Percentiles rank a stretch among this genome's conserved stretches.
Evolutionary conservation across 30 jellyfish, hydroid and myxozoan genomes (phyloP).

Genomic region (Catostylus mosaicus): DNA sequence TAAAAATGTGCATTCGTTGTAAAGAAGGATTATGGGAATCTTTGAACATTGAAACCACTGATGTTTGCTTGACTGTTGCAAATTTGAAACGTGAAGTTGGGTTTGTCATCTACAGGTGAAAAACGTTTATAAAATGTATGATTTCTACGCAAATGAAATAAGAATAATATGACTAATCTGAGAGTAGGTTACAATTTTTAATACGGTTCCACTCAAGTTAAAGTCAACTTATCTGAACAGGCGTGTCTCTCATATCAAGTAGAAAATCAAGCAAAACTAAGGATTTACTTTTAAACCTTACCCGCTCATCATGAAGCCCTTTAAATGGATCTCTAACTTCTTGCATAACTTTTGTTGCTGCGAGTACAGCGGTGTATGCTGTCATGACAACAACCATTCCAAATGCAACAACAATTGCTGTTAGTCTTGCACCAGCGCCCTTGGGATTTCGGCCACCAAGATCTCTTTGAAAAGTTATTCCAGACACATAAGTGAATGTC

Average conservation of each 20-base stretch:
- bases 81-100: constrained; percentile 82
- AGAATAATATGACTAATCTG: no score
- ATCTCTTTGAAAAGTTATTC: constrained; percentile 89
- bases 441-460: constrained; percentile 88
- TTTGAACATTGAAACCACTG: constrained; percentile 65
- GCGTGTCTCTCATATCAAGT: no score
- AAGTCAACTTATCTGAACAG: no score
- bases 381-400: constrained; percentile 94
- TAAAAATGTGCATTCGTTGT: constrained; percentile 70
- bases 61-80: constrained; percentile 67
- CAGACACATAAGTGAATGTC: constrained; percentile 79
- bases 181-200: no score
- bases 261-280: no score
- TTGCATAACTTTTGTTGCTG: constrained; percentile 74
- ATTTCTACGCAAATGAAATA: no score
- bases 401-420: constrained; percentile 82
- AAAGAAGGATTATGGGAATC: constrained; percentile 46
- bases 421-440: constrained; percentile 72
- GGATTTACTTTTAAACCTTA: constrained; percentile 40
- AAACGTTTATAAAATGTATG: no score
- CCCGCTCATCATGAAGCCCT: constrained; percentile 89
- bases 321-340: constrained; percentile 73
- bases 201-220: no score
- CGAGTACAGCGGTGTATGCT: constrained; percentile 89
- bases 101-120: constrained; percentile 83